Evolutionary conservation across 2,113 vertebrate species (phyloP).

Genomic region (Spizaetus ornatus): DNA sequence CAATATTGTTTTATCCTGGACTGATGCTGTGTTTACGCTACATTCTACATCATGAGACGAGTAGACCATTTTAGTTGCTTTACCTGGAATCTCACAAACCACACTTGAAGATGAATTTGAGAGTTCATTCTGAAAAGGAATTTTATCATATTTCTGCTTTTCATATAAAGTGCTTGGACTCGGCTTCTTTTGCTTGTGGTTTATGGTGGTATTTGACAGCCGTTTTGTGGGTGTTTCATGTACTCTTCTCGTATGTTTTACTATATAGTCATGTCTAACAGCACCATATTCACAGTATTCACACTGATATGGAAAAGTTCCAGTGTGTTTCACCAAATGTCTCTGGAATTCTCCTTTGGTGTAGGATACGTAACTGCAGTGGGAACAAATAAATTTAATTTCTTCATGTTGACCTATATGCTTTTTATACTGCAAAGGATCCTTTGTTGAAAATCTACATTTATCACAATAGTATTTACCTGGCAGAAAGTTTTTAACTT

Average conservation of each 20-base stretch:
- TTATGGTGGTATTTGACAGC: neutral
- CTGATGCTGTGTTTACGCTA: constrained; percentile 13
- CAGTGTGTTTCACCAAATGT: constrained; percentile 86
- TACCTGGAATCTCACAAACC: constrained; percentile 14
- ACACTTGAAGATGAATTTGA: neutral
- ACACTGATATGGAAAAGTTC: constrained; percentile 84
- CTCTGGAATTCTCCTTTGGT: constrained; percentile 87
- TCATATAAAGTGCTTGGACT: constrained; percentile 46
- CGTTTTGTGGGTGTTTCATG: constrained; percentile 70
- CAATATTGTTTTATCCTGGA: constrained; percentile 12
- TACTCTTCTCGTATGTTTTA: constrained; percentile 87
- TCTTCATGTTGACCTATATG: constrained; percentile 80
- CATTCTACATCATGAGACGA: neutral
- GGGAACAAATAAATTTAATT: constrained; percentile 81
- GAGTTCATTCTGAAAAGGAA: constrained; percentile 3
- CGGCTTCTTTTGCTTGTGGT: constrained; percentile 34
- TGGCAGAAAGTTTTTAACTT: constrained; percentile 69
- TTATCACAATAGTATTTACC: constrained; percentile 82
- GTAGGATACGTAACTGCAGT: constrained; percentile 83
- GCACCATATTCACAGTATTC: constrained; percentile 90
- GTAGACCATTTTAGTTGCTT: neutral
- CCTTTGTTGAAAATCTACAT: constrained; percentile 83
- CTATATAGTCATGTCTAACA: constrained; percentile 86
- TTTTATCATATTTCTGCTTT: neutral
- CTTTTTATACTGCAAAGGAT: constrained; percentile 77